Percentiles rank a stretch among this genome's conserved stretches.
Conservation (phyloP, 1,140 invertebrate genomes). For the Ptiloglossa arizonensis region DNA sequence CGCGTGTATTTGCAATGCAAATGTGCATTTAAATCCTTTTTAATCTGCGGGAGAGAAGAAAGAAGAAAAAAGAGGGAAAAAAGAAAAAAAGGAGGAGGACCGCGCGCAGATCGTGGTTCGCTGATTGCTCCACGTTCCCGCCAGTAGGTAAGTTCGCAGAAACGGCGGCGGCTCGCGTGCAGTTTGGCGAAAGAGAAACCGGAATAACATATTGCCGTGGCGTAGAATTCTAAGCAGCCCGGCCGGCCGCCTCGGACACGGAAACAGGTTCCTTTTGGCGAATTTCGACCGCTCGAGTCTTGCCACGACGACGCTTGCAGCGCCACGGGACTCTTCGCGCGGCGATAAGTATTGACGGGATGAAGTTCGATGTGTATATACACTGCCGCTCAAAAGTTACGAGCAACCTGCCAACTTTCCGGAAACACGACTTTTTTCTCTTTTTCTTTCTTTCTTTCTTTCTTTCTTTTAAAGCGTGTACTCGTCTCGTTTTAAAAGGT, state of each 20-base stretch:
- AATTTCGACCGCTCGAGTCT: constrained; percentile 39
- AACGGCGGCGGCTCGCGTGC: constrained; percentile 35
- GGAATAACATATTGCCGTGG: constrained; percentile 54
- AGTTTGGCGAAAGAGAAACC: constrained; percentile 55
- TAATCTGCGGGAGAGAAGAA: constrained; percentile 5
- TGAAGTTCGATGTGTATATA: too few relatives aligned
- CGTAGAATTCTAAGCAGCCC: constrained; percentile 56
- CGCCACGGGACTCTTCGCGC: neutral
- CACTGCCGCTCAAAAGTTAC: too few relatives aligned
- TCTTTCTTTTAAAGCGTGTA: too few relatives aligned
- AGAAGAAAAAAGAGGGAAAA: too few relatives aligned
- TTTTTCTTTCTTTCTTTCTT: too few relatives aligned
- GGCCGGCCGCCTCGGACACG: neutral
- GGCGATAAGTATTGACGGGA: neutral
- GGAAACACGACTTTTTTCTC: too few relatives aligned
- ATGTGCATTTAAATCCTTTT: constrained; percentile 36
- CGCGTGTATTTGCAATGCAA: constrained; percentile 26
- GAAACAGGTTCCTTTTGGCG: constrained; percentile 58
- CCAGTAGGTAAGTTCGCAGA: constrained; percentile 26
- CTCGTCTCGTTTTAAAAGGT: too few relatives aligned
- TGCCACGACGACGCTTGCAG: neutral
- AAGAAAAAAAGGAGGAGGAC: neutral
- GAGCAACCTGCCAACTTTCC: too few relatives aligned
- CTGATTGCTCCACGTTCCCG: constrained; percentile 15
- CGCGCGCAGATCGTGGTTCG: constrained; percentile 6